Evolutionary conservation across 2,888 invertebrate species (phyloP).

Genomic region (Lasioglossum vierecki): DNA sequence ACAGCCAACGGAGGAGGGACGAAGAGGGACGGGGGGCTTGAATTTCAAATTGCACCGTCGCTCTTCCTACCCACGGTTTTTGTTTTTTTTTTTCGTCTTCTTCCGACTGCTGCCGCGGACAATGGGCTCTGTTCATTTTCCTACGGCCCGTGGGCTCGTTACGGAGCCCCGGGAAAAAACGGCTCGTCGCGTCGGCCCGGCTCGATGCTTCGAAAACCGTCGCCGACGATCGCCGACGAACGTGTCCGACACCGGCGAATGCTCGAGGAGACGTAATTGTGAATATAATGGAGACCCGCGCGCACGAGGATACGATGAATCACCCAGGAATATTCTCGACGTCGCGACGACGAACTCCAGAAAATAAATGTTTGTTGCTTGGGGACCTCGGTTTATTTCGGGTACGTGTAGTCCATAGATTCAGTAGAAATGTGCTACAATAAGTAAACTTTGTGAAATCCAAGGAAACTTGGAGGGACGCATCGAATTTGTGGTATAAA

Average conservation of each 20-base stretch:
- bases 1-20: neutral
- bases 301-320: neutral
- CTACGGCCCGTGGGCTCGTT: slow-evolving; percentile 33
- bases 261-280: slow-evolving; percentile 11
- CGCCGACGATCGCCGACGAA: neutral
- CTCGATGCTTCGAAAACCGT: slow-evolving; percentile 17
- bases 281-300: neutral
- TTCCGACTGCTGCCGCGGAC: slow-evolving; percentile 19
- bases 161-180: slow-evolving; percentile 15
- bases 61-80: neutral
- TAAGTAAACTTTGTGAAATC: neutral
- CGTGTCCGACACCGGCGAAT: neutral
- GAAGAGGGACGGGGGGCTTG: slow-evolving; percentile 26
- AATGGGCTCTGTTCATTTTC: slow-evolving; percentile 47
- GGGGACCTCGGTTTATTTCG: neutral
- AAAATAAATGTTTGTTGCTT: neutral
- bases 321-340: neutral
- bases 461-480: too few species aligned
- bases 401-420: neutral
- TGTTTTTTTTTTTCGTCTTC: slow-evolving; percentile 6
- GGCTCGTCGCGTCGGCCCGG: slow-evolving; percentile 6
- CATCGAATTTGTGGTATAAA: too few species aligned
- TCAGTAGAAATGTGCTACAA: neutral
- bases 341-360: neutral
- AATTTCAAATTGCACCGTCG: slow-evolving; percentile 62